Evolutionary conservation across 2,113 vertebrate genomes (phyloP), one percentile per base, ranked within the genome.

Genomic region (Andinoacara biseriatus): DNA sequence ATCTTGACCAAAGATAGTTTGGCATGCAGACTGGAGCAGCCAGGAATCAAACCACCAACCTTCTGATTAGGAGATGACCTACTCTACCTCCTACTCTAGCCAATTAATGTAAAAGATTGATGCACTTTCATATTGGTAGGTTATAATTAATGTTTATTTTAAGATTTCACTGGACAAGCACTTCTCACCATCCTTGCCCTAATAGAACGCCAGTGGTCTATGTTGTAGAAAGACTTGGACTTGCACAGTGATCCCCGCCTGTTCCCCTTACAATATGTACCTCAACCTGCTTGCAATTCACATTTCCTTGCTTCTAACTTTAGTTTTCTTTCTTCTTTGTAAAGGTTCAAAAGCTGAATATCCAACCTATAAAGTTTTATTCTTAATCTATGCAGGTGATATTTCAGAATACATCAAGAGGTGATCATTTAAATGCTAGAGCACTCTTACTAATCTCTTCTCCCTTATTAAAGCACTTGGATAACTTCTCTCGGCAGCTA

Each of bases 391-490:
- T 60, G 72, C 20, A 63, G 59, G 52, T 88, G 76, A 83, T 67
- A 58, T 84, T 79, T 81, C 58, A 78, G 22, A 85, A 78, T n/a
- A 31, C 59, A 59, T 72, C 46, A 80, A 83, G 58, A 75, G 35
- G 80, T 89, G 82, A 87, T 89, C 57, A 88, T 84, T 87, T 76
- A 88, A 88, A 88, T 74, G 72, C 62, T 40, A 20, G 20, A 69
- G 58, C 72, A 18, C 52, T 80, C 35, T 54, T 58, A 52, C 49
- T 83, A 74, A 84, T 84, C 56, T 84, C 57, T 83, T 80, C 76
- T 88, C 65, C 29, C 40, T 90, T 75, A 90, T 90, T 92, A 89
- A 86, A 85, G 65, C 59, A 65, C 60, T 24, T 74, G 26, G 63
- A 85, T 82, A 84, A 52, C 52, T 82, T 83, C 79, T 82, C 81